Evolutionary conservation across 2,888 invertebrate genomes (phyloP).

Genomic region (Abrostola tripartita): DNA sequence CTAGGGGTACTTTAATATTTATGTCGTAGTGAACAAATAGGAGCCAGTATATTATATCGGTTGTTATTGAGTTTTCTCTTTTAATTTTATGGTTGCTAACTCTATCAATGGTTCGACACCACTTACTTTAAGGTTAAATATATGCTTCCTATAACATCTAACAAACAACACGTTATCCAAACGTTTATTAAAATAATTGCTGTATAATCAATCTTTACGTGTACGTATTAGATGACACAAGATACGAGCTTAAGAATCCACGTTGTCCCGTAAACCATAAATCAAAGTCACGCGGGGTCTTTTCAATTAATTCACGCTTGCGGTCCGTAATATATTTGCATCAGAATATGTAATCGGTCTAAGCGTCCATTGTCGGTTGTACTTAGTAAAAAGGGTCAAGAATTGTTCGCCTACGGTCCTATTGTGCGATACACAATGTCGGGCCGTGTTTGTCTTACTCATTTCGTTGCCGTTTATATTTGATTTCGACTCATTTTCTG

Average conservation of each 20-base stretch:
- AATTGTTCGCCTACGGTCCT: constrained; percentile 59
- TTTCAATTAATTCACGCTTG: constrained; percentile 67
- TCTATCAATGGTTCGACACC: too few species aligned
- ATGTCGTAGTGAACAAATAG: constrained; percentile 45
- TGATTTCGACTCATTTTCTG: constrained; percentile 76
- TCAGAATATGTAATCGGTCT: constrained; percentile 66
- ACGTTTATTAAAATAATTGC: constrained; percentile 32
- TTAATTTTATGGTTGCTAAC: too few species aligned
- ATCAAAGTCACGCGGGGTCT: constrained; percentile 65
- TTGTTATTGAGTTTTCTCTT: neutral
- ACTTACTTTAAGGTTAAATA: too few species aligned
- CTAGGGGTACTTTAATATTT: constrained; percentile 52
- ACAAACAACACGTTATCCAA: neutral
- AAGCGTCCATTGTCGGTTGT: constrained; percentile 60
- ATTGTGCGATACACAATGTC: constrained; percentile 73
- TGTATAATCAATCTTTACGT: constrained; percentile 41
- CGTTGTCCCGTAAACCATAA: constrained; percentile 54
- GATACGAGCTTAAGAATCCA: constrained; percentile 44
- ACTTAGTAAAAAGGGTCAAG: constrained; percentile 72
- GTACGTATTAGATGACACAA: constrained; percentile 44
- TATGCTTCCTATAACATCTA: neutral
- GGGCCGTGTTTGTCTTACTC: constrained; percentile 78
- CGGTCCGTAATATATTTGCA: constrained; percentile 64
- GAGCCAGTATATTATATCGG: constrained; percentile 3
- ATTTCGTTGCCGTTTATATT: constrained; percentile 79